Percentiles rank a stretch among this genome's conserved stretches.
phyloP scores from a whole-genome alignment of 2,797 vertebrate species.

The Semotilus atromaculatus region DNA sequence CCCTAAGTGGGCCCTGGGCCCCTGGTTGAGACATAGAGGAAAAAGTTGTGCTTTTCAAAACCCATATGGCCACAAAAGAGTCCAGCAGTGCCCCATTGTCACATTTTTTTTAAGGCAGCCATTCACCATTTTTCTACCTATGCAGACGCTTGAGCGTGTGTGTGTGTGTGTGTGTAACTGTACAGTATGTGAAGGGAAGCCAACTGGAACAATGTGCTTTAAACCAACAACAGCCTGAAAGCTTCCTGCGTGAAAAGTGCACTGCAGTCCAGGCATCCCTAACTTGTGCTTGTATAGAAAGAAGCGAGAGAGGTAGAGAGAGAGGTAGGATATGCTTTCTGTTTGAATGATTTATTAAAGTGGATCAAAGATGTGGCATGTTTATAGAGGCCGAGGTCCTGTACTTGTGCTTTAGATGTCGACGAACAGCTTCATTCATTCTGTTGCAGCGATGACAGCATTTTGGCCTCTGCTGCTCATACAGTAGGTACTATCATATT shows the following conservation, averaged over 20 bases:
- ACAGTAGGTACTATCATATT: not conserved
- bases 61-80: constrained; percentile 1
- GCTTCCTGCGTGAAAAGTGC: constrained; percentile 70
- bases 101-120: not conserved
- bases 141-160: constrained; percentile 20
- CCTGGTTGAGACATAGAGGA: not conserved
- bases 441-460: constrained; percentile 60
- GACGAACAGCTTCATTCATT: constrained; percentile 57
- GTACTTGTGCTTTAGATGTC: constrained; percentile 62
- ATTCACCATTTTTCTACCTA: not conserved
- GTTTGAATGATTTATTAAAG: constrained; percentile 78
- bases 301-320: constrained; percentile 62
- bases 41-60: not conserved
- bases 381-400: constrained; percentile 69
- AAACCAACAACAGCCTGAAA: constrained; percentile 72
- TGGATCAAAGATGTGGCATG: constrained; percentile 76
- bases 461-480: constrained; percentile 52
- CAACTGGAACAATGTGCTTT: constrained; percentile 67
- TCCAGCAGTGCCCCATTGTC: not conserved
- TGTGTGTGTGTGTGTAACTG: constrained; percentile 50
- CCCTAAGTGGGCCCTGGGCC: not conserved
- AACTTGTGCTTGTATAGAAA: constrained; percentile 76
- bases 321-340: constrained; percentile 9
- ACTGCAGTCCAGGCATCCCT: constrained; percentile 65
- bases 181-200: constrained; percentile 64